Percentiles rank a stretch among this genome's conserved stretches.
Conservation (phyloP, 2,888 invertebrate genomes). For the Patella pellucida region DNA sequence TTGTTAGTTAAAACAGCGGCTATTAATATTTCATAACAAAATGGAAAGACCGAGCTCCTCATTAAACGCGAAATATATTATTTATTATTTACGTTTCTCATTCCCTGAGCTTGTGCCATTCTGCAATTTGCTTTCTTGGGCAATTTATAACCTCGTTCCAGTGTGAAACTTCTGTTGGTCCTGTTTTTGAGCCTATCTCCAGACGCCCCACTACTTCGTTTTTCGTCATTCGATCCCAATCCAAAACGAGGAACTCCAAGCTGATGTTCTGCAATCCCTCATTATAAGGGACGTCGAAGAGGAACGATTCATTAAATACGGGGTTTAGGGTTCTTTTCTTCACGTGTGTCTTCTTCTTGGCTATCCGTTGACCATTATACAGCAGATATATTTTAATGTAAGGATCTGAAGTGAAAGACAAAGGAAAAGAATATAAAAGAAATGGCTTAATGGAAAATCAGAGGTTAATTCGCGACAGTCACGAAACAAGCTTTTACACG, state of each 20-base stretch:
- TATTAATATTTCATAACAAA: not conserved
- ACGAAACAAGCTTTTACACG: no score
- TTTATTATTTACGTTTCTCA: slow-evolving; percentile 28
- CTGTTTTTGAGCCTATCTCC: slow-evolving; percentile 83
- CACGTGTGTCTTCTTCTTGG: slow-evolving; percentile 99
- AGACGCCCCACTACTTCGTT: slow-evolving; percentile 98
- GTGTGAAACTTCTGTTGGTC: slow-evolving; percentile 78
- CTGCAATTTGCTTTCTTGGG: slow-evolving; percentile 96
- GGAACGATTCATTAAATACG: slow-evolving; percentile 98
- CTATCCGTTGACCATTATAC: slow-evolving; percentile 96
- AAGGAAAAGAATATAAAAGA: slow-evolving; percentile 4
- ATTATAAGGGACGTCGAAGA: slow-evolving; percentile 91
- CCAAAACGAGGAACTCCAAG: slow-evolving; percentile 89
- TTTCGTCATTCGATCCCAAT: slow-evolving; percentile 98
- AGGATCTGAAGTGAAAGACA: slow-evolving; percentile 79
- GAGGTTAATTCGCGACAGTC: not conserved
- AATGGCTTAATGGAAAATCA: not conserved
- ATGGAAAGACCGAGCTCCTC: slow-evolving; percentile 2
- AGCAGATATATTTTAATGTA: slow-evolving; percentile 97
- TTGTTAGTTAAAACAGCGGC: no score
- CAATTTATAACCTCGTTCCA: slow-evolving; percentile 98
- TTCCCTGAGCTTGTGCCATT: slow-evolving; percentile 94
- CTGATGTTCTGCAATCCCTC: slow-evolving; percentile 84
- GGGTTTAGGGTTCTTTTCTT: slow-evolving; percentile 98
- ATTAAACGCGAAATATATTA: not conserved